Base-by-base conservation (phyloP, 2,797 vertebrate species). In the Hydrolagus colliei region DNA sequence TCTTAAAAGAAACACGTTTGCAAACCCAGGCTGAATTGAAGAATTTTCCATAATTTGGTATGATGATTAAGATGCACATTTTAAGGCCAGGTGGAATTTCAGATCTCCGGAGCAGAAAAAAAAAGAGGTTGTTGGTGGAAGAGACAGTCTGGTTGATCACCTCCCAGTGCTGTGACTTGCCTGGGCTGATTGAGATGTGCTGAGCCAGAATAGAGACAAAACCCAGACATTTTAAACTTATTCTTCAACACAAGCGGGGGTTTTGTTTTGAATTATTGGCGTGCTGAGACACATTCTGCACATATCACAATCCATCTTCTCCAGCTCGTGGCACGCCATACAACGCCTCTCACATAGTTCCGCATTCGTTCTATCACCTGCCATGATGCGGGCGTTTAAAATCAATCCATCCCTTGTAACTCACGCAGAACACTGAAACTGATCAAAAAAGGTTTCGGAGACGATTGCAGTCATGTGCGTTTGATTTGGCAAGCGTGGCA, bases 221-320 rank as follows among this genome's bases (percentile, higher is more conserved):
- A 35, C 11, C 62, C 62, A 82, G 63, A 82, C 79, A 41, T 82
- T 68, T 35, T 65, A 82, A 82, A 22, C 22, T 65, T 82, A 82
- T 68, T 68, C 13, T 9, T 82, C 61, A 82, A 68, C 1, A 16
- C 32, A n/a, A 14, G 71, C 27, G 41, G 32, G 20, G 18, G 59
- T 62, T 65, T 84, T 14, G 14, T 27, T 65, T 32, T 32, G 22
- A 18, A 84, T 68, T 52, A 67, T 84, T 71, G 41, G 18, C 32
- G 41, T 84, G 65, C 18, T 35, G 71, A 84, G 65, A 8, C 27
- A 12, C 79, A 68, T 41, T 82, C 13, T 12, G 41, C 32, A 84
- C 16, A 41, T 9, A 84, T 18, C 41, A 11, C 65, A 84, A 67
- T 67, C 65, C 20, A 67, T 35, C 27, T 84, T 71, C 68, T 71